Conservation (phyloP, 2,888 invertebrate species). For the Phymatocera aterrima region DNA sequence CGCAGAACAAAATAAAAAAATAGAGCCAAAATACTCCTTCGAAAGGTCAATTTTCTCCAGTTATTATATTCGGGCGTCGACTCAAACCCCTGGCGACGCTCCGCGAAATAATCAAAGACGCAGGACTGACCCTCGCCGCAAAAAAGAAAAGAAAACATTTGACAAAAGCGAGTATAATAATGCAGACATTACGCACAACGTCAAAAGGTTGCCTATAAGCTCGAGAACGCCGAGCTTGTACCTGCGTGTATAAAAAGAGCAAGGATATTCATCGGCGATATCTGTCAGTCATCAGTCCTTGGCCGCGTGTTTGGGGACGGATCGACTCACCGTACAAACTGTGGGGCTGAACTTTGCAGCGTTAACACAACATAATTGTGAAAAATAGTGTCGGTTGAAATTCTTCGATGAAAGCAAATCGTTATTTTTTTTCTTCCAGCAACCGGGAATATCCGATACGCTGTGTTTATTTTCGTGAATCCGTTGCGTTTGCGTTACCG, state of each 20-base stretch:
- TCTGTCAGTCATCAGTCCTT: too few species aligned
- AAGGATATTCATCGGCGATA: not conserved
- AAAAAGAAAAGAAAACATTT: slow-evolving; percentile 1
- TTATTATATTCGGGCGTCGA: slow-evolving; percentile 1
- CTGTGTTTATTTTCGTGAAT: too few species aligned
- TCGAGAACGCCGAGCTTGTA: not conserved
- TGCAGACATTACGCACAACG: not conserved
- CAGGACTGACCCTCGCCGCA: slow-evolving; percentile 1
- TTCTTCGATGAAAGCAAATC: too few species aligned
- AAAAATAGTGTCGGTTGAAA: too few species aligned
- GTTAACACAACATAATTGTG: too few species aligned
- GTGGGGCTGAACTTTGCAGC: too few species aligned
- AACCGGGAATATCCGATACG: too few species aligned
- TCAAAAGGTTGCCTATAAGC: not conserved
- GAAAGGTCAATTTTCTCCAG: slow-evolving; percentile 4
- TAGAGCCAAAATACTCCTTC: not conserved
- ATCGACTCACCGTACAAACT: too few species aligned
- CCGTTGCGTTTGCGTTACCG: too few species aligned
- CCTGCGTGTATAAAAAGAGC: not conserved
- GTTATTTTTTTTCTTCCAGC: too few species aligned
- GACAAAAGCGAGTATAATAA: slow-evolving; percentile 3
- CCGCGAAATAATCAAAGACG: slow-evolving; percentile 17
- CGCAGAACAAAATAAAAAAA: not conserved
- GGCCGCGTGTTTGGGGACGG: too few species aligned
- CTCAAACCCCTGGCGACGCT: not conserved